Base-by-base conservation (phyloP, 2,797 vertebrate genomes). In the Pangasius krempfi region DNA sequence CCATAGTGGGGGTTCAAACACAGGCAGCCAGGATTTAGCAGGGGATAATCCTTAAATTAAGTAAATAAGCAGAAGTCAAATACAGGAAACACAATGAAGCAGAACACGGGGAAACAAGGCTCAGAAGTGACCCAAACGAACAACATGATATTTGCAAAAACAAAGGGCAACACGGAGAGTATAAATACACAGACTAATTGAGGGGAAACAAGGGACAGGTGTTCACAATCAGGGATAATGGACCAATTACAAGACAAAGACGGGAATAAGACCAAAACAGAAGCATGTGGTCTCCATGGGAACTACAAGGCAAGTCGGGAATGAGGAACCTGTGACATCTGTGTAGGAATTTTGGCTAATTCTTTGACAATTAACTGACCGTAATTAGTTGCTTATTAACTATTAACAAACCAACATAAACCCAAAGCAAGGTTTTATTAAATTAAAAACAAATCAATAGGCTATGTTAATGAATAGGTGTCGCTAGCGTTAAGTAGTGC, bases 261-360 rank as follows among this genome's bases (percentile, higher is more conserved):
- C n/a, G 18, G 75, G 50, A 79, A 79, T 54, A 54, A 9, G 27
- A 30, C 27, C 47, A 30, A 79, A 79, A n/a, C 75, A 58, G 16
- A n/a, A 56, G 30, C 54, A 80, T 58, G 78, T 80, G 52, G 8
- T 22, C 30, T 56, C 54, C n/a, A 80, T 80, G 78, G 76, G 76
- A 79, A 80, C 50, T 22, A 78, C 25, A 27, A 76, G 25, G 73
- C 44, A 76, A 50, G 73, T 50, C 50, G 20, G 44, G 47, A 76
- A 76, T 1, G 0, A 27, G 25, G 44, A 76, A 2, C 4, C 25
- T n/a, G 16, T 54, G 50, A 33, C 16, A 3, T 10, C 20, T 33
- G 14, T 18, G 25, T 16, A 73, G 70, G 44, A 56, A 54, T 56
- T 33, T 56, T 1, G 2, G 27, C 47, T n/a, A 54, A 30, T 56